phyloP scores from a whole-genome alignment of 2,113 vertebrate species.

The Cyanoliseus patagonus region DNA sequence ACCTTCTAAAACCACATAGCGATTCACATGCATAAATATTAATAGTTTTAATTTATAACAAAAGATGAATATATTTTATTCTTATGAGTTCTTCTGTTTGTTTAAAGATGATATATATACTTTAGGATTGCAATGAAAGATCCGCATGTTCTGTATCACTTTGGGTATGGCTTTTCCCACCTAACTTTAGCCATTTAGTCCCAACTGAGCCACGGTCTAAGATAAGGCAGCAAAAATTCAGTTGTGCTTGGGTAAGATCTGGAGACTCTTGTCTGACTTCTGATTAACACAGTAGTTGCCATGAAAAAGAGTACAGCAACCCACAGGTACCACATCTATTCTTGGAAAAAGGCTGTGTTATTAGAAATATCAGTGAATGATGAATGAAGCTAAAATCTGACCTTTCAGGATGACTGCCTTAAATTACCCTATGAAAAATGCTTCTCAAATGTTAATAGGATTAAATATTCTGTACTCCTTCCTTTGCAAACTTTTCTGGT shows the following conservation, averaged over 20 bases:
- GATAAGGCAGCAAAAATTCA: background rate
- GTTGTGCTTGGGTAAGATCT: background rate
- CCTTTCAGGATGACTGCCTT: background rate
- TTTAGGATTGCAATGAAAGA: background rate
- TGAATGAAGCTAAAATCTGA: background rate
- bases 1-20: background rate
- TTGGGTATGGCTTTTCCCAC: background rate
- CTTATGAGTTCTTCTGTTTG: background rate
- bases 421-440: background rate
- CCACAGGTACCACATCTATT: background rate
- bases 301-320: background rate
- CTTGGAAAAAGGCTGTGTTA: background rate
- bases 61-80: background rate
- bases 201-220: background rate
- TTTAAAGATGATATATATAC: background rate
- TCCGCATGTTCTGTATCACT: background rate
- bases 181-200: background rate
- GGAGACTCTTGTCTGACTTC: background rate
- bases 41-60: background rate
- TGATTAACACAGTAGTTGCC: background rate
- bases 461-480: background rate
- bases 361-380: background rate
- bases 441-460: background rate
- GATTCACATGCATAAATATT: background rate
- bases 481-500: background rate